Base-by-base conservation (phyloP, 37 sponge, comb jelly and placozoan species). In the Lycopodina hypogea region DNA sequence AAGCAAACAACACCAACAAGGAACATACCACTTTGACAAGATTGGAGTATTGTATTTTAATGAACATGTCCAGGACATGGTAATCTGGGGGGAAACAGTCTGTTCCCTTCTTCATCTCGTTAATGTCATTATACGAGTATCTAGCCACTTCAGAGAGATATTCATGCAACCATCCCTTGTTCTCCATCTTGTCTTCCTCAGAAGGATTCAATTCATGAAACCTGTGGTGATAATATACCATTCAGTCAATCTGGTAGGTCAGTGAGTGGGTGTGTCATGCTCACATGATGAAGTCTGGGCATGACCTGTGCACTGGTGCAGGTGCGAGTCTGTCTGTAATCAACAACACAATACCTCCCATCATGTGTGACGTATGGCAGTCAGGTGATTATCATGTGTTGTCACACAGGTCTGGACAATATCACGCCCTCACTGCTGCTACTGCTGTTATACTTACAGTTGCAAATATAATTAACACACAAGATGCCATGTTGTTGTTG, bases 21-120 rank as follows among this genome's bases (percentile, higher is more conserved):
- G n/a, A 8, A 76, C 87, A 72, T 48, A 95, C 93, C 79, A 89
- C 53, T 52, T 89, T 76, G 26, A 40, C 30, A 21, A 95, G 93
- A 42, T 72, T 76, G 32, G 51, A 45, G 37, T 92, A 90, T 78
- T 92, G 92, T 36, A 66, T 42, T 53, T 65, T 74, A 0, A 95
- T 68, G 76, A 83, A 95, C 56, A 78, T 78, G 57, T 76, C 74
- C 63, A 89, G 51, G 28, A 95, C 92, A 34, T 89, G 52, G 72
- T 92, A 95, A 40, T 52, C 65, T 0, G 87, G 83, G 45, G 91
- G 91, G 57, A 81, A 75, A 45, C 78, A 81, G 33, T 57, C 1
- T 9, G 4, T 33, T 6, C 81, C 90, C 7, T 79, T 29, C 50
- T 77, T 80, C 57, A 91, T 72, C 35, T 53, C 71, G 23, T 74